Percentiles rank a stretch among this genome's conserved stretches.
Evolutionary conservation across 1,140 invertebrate species (phyloP).

Genomic region (Drosophila melanica): DNA sequence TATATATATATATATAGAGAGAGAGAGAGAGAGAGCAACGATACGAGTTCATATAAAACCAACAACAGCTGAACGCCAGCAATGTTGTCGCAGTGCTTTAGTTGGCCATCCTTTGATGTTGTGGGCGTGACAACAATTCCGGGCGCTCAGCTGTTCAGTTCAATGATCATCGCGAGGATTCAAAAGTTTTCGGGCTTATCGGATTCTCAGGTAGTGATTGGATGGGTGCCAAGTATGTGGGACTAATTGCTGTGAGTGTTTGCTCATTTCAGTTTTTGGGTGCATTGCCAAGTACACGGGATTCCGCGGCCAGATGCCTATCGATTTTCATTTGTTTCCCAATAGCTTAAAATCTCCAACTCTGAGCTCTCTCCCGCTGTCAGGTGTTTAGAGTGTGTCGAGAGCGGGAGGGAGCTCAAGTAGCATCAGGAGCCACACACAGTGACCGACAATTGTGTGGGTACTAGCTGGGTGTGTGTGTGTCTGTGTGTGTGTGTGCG

Average conservation of each 20-base stretch:
- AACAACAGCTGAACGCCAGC: slow-evolving; percentile 40
- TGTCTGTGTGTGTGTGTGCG: background rate
- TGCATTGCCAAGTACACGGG: slow-evolving; percentile 84
- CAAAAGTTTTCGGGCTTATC: background rate
- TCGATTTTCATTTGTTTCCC: slow-evolving; percentile 67
- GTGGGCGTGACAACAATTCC: slow-evolving; percentile 23
- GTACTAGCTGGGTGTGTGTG: background rate
- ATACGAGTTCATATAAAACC: background rate
- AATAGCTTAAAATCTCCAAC: slow-evolving; percentile 8
- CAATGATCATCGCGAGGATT: background rate
- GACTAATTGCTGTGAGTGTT: slow-evolving; percentile 23
- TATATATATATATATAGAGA: slow-evolving; percentile 6
- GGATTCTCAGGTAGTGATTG: slow-evolving; percentile 1
- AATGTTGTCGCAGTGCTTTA: slow-evolving; percentile 8
- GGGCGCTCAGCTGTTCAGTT: slow-evolving; percentile 29
- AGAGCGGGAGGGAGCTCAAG: slow-evolving; percentile 4
- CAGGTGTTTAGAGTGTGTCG: background rate
- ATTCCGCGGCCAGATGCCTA: slow-evolving; percentile 84
- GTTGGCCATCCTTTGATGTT: background rate
- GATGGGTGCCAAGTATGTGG: slow-evolving; percentile 16
- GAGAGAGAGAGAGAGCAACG: slow-evolving; percentile 3
- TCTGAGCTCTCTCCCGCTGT: background rate
- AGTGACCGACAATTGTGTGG: slow-evolving; percentile 6
- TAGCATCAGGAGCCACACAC: slow-evolving; percentile 3
- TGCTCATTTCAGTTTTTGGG: slow-evolving; percentile 37